Conservation (phyloP, 2,797 vertebrate species). For the Coranthus polyacanthus region DNA sequence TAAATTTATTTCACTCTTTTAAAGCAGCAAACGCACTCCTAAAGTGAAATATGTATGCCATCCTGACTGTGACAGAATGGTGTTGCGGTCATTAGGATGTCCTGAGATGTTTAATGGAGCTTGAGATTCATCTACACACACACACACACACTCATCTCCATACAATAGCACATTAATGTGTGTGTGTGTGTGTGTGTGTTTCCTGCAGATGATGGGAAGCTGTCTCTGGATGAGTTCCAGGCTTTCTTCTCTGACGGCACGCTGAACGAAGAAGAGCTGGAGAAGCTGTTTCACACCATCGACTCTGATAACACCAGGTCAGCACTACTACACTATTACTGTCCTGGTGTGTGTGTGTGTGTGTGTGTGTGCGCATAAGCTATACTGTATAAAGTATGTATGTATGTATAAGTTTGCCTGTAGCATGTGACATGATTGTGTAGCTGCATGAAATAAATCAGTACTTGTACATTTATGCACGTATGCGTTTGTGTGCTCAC, state of each 20-base stretch:
- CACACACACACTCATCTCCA: not conserved
- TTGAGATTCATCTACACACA: not conserved
- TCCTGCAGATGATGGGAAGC: slow-evolving; percentile 94
- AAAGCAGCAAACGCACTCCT: no score
- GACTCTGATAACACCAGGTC: slow-evolving; percentile 98
- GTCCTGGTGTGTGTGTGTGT: slow-evolving; percentile 6
- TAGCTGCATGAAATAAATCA: slow-evolving; percentile 36
- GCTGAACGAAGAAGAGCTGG: slow-evolving; percentile 95
- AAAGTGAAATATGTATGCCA: no score
- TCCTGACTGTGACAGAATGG: no score
- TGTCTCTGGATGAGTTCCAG: slow-evolving; percentile 98
- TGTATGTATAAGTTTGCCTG: slow-evolving; percentile 33
- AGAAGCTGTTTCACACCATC: slow-evolving; percentile 96
- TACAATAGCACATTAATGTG: not conserved
- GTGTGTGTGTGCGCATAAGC: no score
- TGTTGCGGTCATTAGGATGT: no score
- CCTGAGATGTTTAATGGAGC: not conserved
- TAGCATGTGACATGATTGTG: not conserved
- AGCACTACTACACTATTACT: slow-evolving; percentile 56
- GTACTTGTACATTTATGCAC: not conserved
- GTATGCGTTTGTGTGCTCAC: slow-evolving; percentile 10
- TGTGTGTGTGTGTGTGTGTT: slow-evolving; percentile 51
- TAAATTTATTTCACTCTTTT: no score
- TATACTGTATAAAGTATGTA: not conserved
- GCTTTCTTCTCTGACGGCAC: slow-evolving; percentile 97